Conservation (phyloP, 2,113 vertebrate species). For the Parus major region DNA sequence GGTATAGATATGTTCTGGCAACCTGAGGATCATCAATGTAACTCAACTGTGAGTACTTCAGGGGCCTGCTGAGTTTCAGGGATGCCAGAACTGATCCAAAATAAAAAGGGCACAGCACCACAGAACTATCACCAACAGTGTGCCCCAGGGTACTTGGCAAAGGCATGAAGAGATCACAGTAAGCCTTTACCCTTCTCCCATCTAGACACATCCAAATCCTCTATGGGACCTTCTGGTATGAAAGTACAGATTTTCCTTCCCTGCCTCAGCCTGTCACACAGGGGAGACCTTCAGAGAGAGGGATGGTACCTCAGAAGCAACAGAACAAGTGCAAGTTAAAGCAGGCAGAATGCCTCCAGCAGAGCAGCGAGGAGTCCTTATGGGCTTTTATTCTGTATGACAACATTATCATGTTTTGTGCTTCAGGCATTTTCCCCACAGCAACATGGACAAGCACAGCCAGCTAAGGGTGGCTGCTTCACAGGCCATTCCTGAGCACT, state of each 20-base stretch:
- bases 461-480: not conserved
- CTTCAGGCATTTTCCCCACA: not conserved
- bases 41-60: not conserved
- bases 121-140: not conserved
- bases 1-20: not conserved
- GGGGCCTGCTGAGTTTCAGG: not conserved
- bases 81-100: not conserved
- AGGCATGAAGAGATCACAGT: not conserved
- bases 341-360: not conserved
- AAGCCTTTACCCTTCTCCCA: not conserved
- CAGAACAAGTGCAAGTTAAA: not conserved
- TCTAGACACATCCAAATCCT: not conserved
- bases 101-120: not conserved
- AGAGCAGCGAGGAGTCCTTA: not conserved
- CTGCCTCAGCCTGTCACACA: not conserved
- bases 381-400: not conserved
- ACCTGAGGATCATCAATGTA: not conserved
- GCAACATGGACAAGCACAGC: not conserved
- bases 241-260: not conserved
- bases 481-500: not conserved
- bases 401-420: not conserved
- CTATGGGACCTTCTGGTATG: rapidly evolving
- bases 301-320: not conserved
- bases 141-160: not conserved
- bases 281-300: not conserved